Conservation (phyloP, 2,888 invertebrate genomes). For the Poecilus cupreus region DNA sequence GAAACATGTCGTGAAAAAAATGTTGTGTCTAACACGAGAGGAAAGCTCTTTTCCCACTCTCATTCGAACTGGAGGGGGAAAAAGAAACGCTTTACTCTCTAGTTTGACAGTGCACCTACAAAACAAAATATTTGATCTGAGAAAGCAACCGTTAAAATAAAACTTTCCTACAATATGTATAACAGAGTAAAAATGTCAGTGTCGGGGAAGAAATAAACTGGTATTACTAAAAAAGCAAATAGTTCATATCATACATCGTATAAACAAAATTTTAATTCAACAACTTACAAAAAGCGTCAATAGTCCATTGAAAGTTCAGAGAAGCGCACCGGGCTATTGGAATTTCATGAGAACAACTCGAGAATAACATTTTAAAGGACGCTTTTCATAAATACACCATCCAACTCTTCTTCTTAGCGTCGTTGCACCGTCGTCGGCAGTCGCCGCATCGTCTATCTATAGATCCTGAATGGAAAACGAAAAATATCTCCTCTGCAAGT, state of each 20-base stretch:
- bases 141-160: too few relatives aligned
- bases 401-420: slow-evolving; percentile 5
- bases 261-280: slow-evolving; percentile 24
- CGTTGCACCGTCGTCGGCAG: not conserved
- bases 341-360: slow-evolving; percentile 42
- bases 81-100: too few relatives aligned
- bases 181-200: too few relatives aligned
- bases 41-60: too few relatives aligned
- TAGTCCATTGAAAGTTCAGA: not conserved
- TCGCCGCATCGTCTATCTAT: not conserved
- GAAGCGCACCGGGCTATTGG: slow-evolving; percentile 14
- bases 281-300: slow-evolving; percentile 29
- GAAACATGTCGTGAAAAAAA: too few relatives aligned
- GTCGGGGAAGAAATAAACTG: too few relatives aligned
- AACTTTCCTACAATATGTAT: too few relatives aligned
- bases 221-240: too few relatives aligned
- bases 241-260: slow-evolving; percentile 1
- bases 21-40: too few relatives aligned
- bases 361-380: slow-evolving; percentile 44
- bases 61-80: too few relatives aligned
- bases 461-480: not conserved
- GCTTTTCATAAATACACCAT: slow-evolving; percentile 41
- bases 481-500: not conserved
- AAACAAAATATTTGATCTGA: too few relatives aligned
- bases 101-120: too few relatives aligned